Conservation (phyloP, 2,113 vertebrate species). For the Dermatemys mawii region DNA sequence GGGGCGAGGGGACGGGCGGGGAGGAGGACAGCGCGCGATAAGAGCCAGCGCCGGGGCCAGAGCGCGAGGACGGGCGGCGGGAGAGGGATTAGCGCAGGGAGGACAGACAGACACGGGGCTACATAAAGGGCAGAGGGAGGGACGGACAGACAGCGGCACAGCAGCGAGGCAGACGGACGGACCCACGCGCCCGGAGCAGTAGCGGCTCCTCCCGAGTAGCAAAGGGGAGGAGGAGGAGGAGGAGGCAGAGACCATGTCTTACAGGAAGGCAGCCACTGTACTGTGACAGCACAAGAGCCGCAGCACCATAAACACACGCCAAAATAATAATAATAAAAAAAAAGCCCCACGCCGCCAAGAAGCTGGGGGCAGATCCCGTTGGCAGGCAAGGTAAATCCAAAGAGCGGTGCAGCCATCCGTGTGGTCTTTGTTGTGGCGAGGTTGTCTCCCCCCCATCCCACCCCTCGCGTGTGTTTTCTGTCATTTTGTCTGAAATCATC, state of each 20-base stretch:
- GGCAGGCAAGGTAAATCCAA: slow-evolving; percentile 49
- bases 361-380: slow-evolving; percentile 59
- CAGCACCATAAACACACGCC: slow-evolving; percentile 46
- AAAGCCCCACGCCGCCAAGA: slow-evolving; percentile 30
- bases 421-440: slow-evolving; percentile 43
- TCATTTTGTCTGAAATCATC: slow-evolving; percentile 25
- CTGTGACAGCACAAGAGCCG: slow-evolving; percentile 52
- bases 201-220: neutral
- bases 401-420: slow-evolving; percentile 26
- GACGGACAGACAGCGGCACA: neutral
- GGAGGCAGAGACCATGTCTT: slow-evolving; percentile 61
- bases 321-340: too few species aligned
- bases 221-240: neutral
- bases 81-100: neutral
- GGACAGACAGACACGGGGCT: neutral
- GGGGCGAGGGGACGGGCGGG: neutral
- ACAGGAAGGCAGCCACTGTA: slow-evolving; percentile 43
- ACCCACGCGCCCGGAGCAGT: too few species aligned
- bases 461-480: slow-evolving; percentile 39
- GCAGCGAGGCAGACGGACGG: neutral
- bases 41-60: neutral
- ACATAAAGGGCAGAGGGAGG: neutral
- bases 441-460: neutral
- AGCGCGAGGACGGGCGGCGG: neutral
- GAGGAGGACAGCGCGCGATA: neutral